A percentile compares a stretch with the other conserved stretches of the same genome.
phyloP scores from a whole-genome alignment of 1,140 invertebrate genomes.

The Atta cephalotes region DNA sequence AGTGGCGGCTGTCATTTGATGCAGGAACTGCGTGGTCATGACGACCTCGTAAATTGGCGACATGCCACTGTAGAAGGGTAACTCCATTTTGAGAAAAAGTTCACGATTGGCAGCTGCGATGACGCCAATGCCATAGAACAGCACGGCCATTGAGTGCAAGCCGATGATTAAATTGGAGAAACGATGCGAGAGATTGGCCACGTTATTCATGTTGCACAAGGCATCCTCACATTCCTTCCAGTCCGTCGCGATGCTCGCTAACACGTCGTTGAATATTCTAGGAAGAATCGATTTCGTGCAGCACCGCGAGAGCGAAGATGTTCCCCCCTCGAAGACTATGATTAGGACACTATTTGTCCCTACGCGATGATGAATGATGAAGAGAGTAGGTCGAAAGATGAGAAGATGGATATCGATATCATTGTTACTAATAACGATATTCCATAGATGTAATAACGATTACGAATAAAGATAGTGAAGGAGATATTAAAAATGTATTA shows the following conservation, averaged over 20 bases:
- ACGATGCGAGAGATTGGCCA: constrained; percentile 33
- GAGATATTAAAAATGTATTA: neutral
- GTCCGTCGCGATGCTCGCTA: constrained; percentile 34
- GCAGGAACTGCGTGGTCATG: constrained; percentile 39
- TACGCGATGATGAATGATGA: neutral
- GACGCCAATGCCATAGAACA: constrained; percentile 39
- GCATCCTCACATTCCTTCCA: constrained; percentile 15
- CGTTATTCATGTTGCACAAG: constrained; percentile 20
- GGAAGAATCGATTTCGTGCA: constrained; percentile 37
- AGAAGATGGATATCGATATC: neutral
- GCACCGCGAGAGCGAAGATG: constrained; percentile 8
- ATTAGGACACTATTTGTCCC: constrained; percentile 23
- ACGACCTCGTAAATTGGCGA: constrained; percentile 68
- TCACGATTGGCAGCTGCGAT: constrained; percentile 17
- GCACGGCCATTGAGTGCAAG: constrained; percentile 36
- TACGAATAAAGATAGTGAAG: neutral
- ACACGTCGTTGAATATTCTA: constrained; percentile 52
- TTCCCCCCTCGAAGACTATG: constrained; percentile 16
- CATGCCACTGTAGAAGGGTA: constrained; percentile 57
- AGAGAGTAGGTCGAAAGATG: neutral
- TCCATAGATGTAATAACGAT: neutral
- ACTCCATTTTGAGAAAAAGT: constrained; percentile 66
- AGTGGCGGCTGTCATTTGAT: constrained; percentile 24
- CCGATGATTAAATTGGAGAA: constrained; percentile 56
- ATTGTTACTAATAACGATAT: neutral